phyloP scores from a whole-genome alignment of 2,797 vertebrate species.

The Xenentodon cancila region DNA sequence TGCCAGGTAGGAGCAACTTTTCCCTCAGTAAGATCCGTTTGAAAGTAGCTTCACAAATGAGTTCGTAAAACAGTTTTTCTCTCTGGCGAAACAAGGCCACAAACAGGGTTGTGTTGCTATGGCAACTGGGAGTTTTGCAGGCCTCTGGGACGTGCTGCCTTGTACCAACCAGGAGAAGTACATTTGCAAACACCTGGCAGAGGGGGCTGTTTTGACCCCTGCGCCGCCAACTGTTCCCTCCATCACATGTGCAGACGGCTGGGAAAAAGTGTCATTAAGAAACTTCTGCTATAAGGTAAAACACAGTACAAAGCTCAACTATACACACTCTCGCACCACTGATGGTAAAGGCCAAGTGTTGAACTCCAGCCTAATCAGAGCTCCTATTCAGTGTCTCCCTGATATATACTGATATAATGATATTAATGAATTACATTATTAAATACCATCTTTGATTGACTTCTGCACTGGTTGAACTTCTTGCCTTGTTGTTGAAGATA shows the following conservation, averaged over 20 bases:
- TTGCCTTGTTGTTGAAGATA: conserved; percentile 34
- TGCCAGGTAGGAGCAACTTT: conserved; percentile 84
- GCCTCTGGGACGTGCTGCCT: conserved; percentile 91
- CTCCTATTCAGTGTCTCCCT: too few relatives aligned
- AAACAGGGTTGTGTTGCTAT: conserved; percentile 90
- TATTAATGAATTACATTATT: too few relatives aligned
- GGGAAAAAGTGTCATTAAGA: conserved; percentile 62
- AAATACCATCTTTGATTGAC: background rate
- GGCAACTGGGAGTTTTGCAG: conserved; percentile 85
- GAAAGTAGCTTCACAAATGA: rapidly evolving
- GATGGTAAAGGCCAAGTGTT: too few relatives aligned
- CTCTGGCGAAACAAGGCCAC: conserved; percentile 73
- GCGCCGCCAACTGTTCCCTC: conserved; percentile 73
- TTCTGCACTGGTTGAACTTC: background rate
- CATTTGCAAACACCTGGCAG: conserved; percentile 89
- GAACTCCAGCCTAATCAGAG: too few relatives aligned
- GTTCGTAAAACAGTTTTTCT: background rate
- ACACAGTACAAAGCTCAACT: too few relatives aligned
- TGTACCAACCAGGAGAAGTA: conserved; percentile 89
- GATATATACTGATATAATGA: too few relatives aligned
- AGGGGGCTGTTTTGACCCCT: conserved; percentile 81
- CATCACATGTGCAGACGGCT: conserved; percentile 78
- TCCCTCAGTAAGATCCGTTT: background rate
- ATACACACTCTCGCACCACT: background rate
- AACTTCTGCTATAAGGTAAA: conserved; percentile 65